These are phyloP conservation scores for Cheilosia variabilis DNA, from an alignment of 2,888 invertebrate genomes.

Conservation along the genomic window DNA sequence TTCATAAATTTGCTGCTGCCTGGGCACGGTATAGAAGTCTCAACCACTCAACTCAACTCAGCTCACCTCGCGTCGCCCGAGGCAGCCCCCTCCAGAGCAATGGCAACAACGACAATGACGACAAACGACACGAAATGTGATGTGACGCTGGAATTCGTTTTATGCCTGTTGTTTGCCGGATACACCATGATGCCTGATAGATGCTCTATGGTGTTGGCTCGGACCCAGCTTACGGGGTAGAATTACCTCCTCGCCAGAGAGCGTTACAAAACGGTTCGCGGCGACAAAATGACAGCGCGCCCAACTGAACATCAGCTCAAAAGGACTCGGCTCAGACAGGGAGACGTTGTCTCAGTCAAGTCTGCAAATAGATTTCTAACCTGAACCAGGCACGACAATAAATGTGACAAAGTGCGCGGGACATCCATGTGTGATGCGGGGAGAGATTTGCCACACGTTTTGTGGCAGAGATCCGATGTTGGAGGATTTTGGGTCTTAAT, in stretches of 20 bases:
- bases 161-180: background rate
- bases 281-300: constrained; percentile 25
- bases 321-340: constrained; percentile 53
- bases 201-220: constrained; percentile 29
- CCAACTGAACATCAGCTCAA: constrained; percentile 12
- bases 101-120: constrained; percentile 27
- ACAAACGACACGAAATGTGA: constrained; percentile 55
- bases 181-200: background rate
- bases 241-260: constrained; percentile 30
- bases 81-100: constrained; percentile 28
- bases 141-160: constrained; percentile 51
- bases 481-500: constrained; percentile 60
- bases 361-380: constrained; percentile 22
- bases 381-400: constrained; percentile 4
- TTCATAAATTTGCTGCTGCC: constrained; percentile 54
- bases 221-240: constrained; percentile 19
- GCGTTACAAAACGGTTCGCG: constrained; percentile 36
- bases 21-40: background rate
- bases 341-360: constrained; percentile 13
- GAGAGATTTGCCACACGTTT: constrained; percentile 32
- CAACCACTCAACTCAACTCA: constrained; percentile 27
- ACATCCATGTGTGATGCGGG: constrained; percentile 6
- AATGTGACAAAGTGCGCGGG: constrained; percentile 32
- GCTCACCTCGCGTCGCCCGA: constrained; percentile 26
- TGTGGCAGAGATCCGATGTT: constrained; percentile 6